phyloP scores from a whole-genome alignment of 1,140 invertebrate species.

The Physella acuta region DNA sequence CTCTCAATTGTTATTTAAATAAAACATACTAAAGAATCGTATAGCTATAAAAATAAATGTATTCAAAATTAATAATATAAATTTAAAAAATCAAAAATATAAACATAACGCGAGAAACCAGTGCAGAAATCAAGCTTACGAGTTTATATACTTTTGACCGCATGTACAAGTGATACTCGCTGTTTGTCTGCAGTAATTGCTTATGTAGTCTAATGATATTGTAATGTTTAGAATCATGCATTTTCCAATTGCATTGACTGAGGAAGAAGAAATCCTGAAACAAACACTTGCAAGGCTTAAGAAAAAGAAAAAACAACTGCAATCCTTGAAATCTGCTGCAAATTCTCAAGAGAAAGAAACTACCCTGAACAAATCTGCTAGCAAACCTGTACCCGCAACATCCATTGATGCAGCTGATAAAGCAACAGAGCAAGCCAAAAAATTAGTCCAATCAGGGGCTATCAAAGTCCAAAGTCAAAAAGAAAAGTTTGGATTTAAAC shows the following conservation, averaged over 20 bases:
- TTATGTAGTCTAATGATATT: too few relatives aligned
- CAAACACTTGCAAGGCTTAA: constrained; percentile 17
- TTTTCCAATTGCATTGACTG: constrained; percentile 16
- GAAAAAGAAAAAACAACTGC: constrained; percentile 25
- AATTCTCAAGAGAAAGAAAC: constrained; percentile 20
- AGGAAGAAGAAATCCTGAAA: constrained; percentile 24
- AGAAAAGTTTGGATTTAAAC: constrained; percentile 82
- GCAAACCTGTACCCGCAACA: constrained; percentile 24
- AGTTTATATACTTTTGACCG: too few relatives aligned
- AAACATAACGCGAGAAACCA: too few relatives aligned
- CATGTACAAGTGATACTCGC: too few relatives aligned
- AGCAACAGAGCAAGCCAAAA: constrained; percentile 91
- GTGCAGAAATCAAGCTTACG: too few relatives aligned
- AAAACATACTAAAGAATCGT: too few relatives aligned
- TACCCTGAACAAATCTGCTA: constrained; percentile 5
- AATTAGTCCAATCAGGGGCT: constrained; percentile 85
- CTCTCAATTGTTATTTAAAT: too few relatives aligned
- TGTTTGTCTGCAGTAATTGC: too few relatives aligned
- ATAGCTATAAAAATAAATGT: too few relatives aligned
- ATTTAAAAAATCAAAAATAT: too few relatives aligned
- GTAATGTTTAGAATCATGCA: too few relatives aligned
- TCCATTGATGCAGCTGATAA: constrained; percentile 70
- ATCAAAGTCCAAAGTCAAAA: constrained; percentile 60
- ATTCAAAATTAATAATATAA: too few relatives aligned
- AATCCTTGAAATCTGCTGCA: constrained; percentile 18